Evolutionary conservation across 2,797 vertebrate species (phyloP).

Genomic region (Oreochromis mossambicus): DNA sequence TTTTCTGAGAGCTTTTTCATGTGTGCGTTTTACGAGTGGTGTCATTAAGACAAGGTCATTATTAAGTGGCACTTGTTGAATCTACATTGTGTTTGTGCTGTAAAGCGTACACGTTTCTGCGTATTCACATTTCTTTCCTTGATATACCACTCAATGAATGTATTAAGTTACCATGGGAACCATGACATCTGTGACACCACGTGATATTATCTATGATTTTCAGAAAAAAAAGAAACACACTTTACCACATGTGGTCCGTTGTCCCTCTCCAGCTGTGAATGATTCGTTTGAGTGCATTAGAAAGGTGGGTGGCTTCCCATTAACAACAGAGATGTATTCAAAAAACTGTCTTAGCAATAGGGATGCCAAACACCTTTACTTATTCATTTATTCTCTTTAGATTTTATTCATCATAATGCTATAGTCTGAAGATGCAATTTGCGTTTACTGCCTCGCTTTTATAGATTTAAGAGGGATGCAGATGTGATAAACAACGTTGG

Average conservation of each 20-base stretch:
- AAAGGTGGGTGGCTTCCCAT: not conserved
- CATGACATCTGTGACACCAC: constrained; percentile 50
- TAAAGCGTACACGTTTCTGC: not conserved
- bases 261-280: constrained; percentile 31
- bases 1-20: not conserved
- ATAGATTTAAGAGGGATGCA: not conserved
- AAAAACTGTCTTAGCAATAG: not conserved
- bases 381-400: not conserved
- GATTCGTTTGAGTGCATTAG: constrained; percentile 25
- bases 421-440: not conserved
- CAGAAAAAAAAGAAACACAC: not conserved
- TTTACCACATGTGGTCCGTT: constrained; percentile 18
- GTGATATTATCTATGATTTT: constrained; percentile 33
- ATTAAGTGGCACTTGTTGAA: constrained; percentile 1
- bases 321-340: not conserved
- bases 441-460: not conserved
- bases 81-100: not conserved
- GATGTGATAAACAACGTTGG: not conserved
- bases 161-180: constrained; percentile 73
- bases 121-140: constrained; percentile 1
- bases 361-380: not conserved
- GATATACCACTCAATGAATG: constrained; percentile 40
- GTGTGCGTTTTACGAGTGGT: not conserved
- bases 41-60: not conserved
- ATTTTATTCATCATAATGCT: not conserved